Percentiles rank a stretch among this genome's conserved stretches.
These are phyloP conservation scores for Gerosis bhagava DNA, from an alignment of 2,888 invertebrate species.

Conservation along the genomic window DNA sequence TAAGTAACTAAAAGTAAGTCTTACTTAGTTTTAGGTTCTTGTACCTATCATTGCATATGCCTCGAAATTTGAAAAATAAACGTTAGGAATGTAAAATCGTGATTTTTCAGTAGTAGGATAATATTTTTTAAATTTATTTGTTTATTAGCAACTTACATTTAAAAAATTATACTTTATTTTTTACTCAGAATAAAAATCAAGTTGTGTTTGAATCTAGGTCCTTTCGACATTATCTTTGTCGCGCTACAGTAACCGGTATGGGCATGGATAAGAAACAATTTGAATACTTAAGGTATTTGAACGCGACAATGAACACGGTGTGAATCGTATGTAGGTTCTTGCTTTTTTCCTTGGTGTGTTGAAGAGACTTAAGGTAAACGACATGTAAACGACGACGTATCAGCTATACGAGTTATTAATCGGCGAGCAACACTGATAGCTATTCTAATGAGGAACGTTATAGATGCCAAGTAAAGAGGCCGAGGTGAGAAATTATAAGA, in stretches of 20 bases:
- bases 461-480: slow-evolving; percentile 64
- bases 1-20: too few relatives aligned
- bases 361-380: slow-evolving; percentile 70
- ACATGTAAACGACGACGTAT: slow-evolving; percentile 71
- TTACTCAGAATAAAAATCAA: slow-evolving; percentile 41
- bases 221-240: slow-evolving; percentile 53
- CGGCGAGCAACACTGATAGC: slow-evolving; percentile 75
- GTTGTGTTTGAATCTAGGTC: slow-evolving; percentile 40
- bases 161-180: too few relatives aligned
- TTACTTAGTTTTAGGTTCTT: too few relatives aligned
- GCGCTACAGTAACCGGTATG: slow-evolving; percentile 56
- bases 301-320: slow-evolving; percentile 45
- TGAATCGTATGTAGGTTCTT: slow-evolving; percentile 34
- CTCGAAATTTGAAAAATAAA: too few relatives aligned
- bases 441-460: slow-evolving; percentile 76
- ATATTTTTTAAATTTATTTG: too few relatives aligned
- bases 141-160: too few relatives aligned
- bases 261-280: slow-evolving; percentile 59
- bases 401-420: slow-evolving; percentile 72
- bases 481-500: slow-evolving; percentile 64
- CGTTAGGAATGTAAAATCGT: too few relatives aligned
- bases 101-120: too few relatives aligned
- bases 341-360: slow-evolving; percentile 58
- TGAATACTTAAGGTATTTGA: slow-evolving; percentile 61
- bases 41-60: too few relatives aligned